Percentiles rank a stretch among this genome's conserved stretches.
Evolutionary conservation across 2,797 vertebrate genomes (phyloP).

Genomic region (Notolepis coatsorum): DNA sequence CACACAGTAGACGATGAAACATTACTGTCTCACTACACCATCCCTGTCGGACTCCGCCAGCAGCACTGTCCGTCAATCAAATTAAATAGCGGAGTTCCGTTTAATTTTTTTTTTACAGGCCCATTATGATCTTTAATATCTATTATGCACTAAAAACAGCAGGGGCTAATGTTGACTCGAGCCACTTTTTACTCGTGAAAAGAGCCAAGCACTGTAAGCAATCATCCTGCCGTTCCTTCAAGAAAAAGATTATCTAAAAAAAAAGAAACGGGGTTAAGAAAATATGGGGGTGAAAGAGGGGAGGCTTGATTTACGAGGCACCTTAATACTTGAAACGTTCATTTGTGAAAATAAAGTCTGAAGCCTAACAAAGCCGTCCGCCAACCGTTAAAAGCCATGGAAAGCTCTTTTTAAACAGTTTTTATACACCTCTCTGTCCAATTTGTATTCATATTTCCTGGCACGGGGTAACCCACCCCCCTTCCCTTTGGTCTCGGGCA

Average conservation of each 20-base stretch:
- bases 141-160: conserved; percentile 59
- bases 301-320: conserved; percentile 73
- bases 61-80: conserved; percentile 60
- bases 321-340: conserved; percentile 73
- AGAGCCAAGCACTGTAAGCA: conserved; percentile 57
- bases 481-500: conserved; percentile 42
- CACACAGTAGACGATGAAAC: conserved; percentile 28
- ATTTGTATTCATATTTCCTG: conserved; percentile 78
- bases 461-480: conserved; percentile 14
- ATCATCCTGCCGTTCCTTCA: conserved; percentile 44
- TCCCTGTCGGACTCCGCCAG: conserved; percentile 20
- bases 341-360: conserved; percentile 73
- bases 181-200: conserved; percentile 46
- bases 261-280: conserved; percentile 24
- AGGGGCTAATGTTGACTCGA: conserved; percentile 65
- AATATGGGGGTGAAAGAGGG: conserved; percentile 24
- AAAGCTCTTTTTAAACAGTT: conserved; percentile 60
- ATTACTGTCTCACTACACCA: conserved; percentile 49
- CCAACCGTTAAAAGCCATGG: conserved; percentile 58
- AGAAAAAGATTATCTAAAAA: conserved; percentile 37
- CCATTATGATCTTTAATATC: conserved; percentile 62
- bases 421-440: conserved; percentile 43
- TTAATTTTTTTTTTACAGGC: too few species aligned
- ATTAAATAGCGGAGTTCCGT: conserved; percentile 57
- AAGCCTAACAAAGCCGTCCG: conserved; percentile 65